A percentile compares a stretch with the other conserved stretches of the same genome.
phyloP scores from a whole-genome alignment of 1,140 invertebrate species.

The Eurosta solidaginis region DNA sequence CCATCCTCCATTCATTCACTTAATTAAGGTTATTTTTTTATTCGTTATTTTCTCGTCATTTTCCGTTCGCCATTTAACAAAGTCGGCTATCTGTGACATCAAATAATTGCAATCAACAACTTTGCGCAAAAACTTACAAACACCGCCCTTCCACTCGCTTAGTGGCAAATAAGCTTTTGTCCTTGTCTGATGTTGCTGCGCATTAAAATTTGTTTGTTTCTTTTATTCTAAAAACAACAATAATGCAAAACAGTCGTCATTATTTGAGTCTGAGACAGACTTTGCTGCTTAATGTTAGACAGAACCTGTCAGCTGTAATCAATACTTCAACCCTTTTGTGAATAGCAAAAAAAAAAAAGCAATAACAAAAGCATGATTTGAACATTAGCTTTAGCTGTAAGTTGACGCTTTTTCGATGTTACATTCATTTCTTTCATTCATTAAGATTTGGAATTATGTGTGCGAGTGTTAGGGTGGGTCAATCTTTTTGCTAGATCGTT shows the following conservation, averaged over 20 bases:
- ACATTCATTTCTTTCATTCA: not conserved
- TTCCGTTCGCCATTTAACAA: conserved; percentile 21
- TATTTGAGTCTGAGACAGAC: not conserved
- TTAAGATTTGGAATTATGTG: not conserved
- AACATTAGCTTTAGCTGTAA: not conserved
- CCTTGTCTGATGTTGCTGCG: not conserved
- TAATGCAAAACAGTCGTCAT: not conserved
- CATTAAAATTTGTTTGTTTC: conserved; percentile 4
- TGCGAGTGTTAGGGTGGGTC: too few species aligned
- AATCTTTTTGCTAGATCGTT: too few species aligned
- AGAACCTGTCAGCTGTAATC: not conserved
- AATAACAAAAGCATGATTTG: not conserved
- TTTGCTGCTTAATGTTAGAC: not conserved
- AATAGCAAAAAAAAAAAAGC: not conserved
- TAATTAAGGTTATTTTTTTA: conserved; percentile 18
- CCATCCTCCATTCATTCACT: not conserved
- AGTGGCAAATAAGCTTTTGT: not conserved
- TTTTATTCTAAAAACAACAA: not conserved
- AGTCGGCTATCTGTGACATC: not conserved
- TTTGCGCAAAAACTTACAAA: not conserved
- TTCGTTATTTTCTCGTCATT: conserved; percentile 6
- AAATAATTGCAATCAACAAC: not conserved
- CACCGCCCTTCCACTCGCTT: not conserved
- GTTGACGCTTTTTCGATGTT: not conserved
- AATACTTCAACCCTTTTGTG: conserved; percentile 1